Percentiles rank a stretch among this genome's conserved stretches.
These are phyloP conservation scores for Ectobius pallidus DNA, from an alignment of 2,888 invertebrate species.

Conservation along the genomic window DNA sequence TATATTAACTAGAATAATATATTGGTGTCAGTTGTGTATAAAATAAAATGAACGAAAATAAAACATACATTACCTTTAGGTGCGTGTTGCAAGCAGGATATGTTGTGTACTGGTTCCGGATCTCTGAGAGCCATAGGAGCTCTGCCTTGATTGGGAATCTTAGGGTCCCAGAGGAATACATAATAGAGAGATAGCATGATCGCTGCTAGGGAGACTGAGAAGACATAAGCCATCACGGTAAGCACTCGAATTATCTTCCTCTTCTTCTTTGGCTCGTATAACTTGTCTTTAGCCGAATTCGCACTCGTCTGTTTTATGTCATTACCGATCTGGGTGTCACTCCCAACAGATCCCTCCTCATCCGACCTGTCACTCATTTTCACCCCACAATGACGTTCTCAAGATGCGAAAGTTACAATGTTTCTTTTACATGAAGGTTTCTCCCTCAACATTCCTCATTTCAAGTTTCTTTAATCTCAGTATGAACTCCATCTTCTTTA, in stretches of 20 bases:
- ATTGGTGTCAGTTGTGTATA: no score
- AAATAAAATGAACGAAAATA: no score
- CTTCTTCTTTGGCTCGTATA: slow-evolving; percentile 35
- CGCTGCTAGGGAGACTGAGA: slow-evolving; percentile 86
- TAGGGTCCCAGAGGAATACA: slow-evolving; percentile 80
- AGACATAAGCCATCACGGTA: slow-evolving; percentile 80
- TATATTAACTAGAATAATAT: no score
- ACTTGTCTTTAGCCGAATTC: slow-evolving; percentile 32
- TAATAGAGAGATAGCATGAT: slow-evolving; percentile 82
- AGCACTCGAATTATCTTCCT: slow-evolving; percentile 64
- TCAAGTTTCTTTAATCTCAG: no score
- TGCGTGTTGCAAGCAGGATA: background rate
- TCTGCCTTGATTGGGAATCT: slow-evolving; percentile 52
- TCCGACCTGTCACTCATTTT: background rate
- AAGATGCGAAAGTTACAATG: no score
- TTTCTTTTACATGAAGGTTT: no score
- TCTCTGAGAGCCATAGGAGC: background rate
- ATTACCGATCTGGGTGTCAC: background rate
- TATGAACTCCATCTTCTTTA: no score
- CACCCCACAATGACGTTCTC: no score
- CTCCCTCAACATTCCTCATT: no score
- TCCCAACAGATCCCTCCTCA: slow-evolving; percentile 4
- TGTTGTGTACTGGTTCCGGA: background rate
- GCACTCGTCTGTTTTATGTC: background rate
- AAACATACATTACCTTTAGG: no score